Conservation (phyloP, 2,888 invertebrate species). For the Salticus scenicus region DNA sequence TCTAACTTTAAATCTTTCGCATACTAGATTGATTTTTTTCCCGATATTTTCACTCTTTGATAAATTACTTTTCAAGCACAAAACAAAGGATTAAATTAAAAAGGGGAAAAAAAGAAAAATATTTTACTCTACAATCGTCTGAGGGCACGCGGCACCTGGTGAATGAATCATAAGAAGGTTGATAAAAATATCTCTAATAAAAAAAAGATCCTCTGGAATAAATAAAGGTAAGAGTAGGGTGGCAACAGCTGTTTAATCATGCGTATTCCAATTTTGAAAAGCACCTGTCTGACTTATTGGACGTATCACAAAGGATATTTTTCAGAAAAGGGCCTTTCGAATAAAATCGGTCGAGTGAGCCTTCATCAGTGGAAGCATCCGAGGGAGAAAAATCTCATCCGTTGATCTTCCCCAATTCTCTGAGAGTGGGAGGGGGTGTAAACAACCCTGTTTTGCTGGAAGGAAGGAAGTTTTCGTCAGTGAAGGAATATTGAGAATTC, state of each 20-base stretch:
- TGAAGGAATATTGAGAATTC: background rate
- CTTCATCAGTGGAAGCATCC: background rate
- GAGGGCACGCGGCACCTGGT: background rate
- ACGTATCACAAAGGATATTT: background rate
- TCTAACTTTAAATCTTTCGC: too few relatives aligned
- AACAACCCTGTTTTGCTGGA: background rate
- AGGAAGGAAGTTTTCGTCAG: background rate
- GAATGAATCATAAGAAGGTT: background rate
- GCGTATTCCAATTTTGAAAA: background rate
- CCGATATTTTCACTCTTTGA: too few relatives aligned
- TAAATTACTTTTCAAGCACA: background rate
- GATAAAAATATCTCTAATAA: background rate
- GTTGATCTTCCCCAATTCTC: background rate
- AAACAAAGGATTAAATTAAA: background rate
- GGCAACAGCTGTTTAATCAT: constrained; percentile 4
- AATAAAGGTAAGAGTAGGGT: background rate
- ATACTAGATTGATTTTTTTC: too few relatives aligned
- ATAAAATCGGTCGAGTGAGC: background rate
- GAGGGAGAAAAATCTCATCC: background rate
- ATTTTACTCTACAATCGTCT: background rate
- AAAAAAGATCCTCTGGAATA: background rate
- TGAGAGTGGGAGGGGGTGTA: background rate
- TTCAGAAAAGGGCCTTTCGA: background rate
- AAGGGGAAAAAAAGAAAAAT: background rate
- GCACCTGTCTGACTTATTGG: constrained; percentile 5